Conservation (phyloP, 2,797 vertebrate species). For the Phyllotis vaccarum region DNA sequence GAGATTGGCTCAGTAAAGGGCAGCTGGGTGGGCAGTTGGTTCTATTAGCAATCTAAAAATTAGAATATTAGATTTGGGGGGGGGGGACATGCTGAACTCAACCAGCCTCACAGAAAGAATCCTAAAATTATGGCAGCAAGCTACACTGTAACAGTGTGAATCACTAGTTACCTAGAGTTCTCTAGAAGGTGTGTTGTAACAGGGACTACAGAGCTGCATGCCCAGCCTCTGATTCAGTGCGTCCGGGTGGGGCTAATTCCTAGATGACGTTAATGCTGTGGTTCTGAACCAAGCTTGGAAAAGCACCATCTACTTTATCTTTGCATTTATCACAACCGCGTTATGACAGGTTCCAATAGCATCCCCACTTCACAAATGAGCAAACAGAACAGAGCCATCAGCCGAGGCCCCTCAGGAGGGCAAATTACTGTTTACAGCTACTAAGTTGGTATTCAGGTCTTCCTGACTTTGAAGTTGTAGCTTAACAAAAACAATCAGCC, state of each 20-base stretch:
- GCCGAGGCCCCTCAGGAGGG: background rate
- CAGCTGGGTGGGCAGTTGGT: background rate
- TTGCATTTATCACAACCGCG: background rate
- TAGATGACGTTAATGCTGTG: background rate
- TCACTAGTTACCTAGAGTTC: background rate
- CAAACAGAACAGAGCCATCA: background rate
- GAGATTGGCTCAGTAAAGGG: background rate
- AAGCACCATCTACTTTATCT: background rate
- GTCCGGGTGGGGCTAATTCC: conserved; percentile 10
- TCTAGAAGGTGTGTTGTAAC: background rate
- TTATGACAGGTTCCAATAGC: background rate
- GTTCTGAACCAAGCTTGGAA: conserved; percentile 20
- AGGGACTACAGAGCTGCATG: background rate
- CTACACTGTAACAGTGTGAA: background rate
- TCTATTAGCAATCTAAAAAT: background rate
- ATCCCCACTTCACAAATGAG: background rate
- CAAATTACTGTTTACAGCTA: conserved; percentile 30
- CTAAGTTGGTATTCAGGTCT: background rate
- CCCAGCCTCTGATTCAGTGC: conserved; percentile 18
- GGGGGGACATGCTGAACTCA: background rate
- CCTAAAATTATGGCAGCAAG: background rate
- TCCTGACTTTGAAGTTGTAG: conserved; percentile 36
- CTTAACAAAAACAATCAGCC: background rate
- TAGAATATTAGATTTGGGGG: background rate
- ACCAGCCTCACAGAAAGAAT: background rate